Percentiles rank a stretch among this genome's conserved stretches.
These are phyloP conservation scores for Tenebrio molitor DNA, from an alignment of 1,140 invertebrate genomes.

Conservation along the genomic window DNA sequence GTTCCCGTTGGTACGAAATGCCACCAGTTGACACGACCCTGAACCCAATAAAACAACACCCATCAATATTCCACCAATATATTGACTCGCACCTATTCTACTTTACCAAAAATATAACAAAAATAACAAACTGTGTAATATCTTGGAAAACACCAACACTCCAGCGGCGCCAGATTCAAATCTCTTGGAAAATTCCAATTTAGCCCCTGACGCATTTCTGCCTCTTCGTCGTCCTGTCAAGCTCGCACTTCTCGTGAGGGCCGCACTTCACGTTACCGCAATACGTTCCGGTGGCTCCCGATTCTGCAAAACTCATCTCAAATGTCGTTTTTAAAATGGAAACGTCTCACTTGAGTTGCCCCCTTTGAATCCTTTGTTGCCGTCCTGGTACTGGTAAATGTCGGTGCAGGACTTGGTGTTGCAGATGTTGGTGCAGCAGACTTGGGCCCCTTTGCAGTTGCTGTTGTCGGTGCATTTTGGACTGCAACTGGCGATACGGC, in stretches of 20 bases:
- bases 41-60: too few species aligned
- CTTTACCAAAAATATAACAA: constrained; percentile 10
- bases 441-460: constrained; percentile 74
- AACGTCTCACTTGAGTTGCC: constrained; percentile 47
- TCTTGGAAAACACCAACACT: too few species aligned
- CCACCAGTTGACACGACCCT: too few species aligned
- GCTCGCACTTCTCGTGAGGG: constrained; percentile 76
- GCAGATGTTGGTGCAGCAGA: constrained; percentile 78
- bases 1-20: too few species aligned
- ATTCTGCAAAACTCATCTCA: constrained; percentile 58
- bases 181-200: constrained; percentile 16
- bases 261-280: constrained; percentile 79
- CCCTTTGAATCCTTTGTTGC: constrained; percentile 53
- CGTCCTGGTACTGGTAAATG: constrained; percentile 47
- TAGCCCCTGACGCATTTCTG: constrained; percentile 76
- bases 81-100: too few species aligned
- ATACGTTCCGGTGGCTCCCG: constrained; percentile 70
- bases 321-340: too few species aligned
- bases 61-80: too few species aligned
- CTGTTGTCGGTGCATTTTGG: constrained; percentile 77
- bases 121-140: neutral
- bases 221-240: constrained; percentile 74
- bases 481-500: constrained; percentile 74
- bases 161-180: constrained; percentile 32
- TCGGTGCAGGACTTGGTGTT: constrained; percentile 74